Evolutionary conservation across 2,888 invertebrate species (phyloP).

Genomic region (Dryobota labecula): DNA sequence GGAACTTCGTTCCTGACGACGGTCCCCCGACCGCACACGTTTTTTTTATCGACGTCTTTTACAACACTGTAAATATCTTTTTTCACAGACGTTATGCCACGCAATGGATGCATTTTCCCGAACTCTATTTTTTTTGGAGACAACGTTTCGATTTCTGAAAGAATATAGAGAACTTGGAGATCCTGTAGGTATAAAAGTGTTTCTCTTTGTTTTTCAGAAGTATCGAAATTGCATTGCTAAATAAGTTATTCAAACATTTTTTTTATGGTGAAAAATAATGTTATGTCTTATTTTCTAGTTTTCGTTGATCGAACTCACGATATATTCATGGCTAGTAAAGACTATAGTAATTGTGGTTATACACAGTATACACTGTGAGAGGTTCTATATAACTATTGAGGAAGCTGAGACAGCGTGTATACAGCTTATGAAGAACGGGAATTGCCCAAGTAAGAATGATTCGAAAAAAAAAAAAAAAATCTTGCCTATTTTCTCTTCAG

Average conservation of each 20-base stretch:
- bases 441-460: slow-evolving; percentile 18
- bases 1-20: too few relatives aligned
- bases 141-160: neutral
- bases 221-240: neutral
- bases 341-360: neutral
- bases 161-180: neutral
- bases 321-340: slow-evolving; percentile 2
- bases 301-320: neutral
- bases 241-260: neutral
- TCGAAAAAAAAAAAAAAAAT: neutral
- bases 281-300: neutral
- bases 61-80: neutral
- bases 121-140: slow-evolving; percentile 9
- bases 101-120: slow-evolving; percentile 7
- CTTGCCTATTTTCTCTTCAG: neutral
- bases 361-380: slow-evolving; percentile 17
- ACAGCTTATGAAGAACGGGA: slow-evolving; percentile 8
- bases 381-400: slow-evolving; percentile 27
- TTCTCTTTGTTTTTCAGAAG: neutral
- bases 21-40: too few relatives aligned
- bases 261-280: neutral
- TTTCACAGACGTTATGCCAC: slow-evolving; percentile 16
- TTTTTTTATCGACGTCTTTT: neutral
- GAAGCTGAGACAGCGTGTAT: slow-evolving; percentile 31
- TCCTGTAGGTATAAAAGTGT: neutral